phyloP scores from a whole-genome alignment of 2,113 vertebrate genomes.

The Anseranas semipalmata region DNA sequence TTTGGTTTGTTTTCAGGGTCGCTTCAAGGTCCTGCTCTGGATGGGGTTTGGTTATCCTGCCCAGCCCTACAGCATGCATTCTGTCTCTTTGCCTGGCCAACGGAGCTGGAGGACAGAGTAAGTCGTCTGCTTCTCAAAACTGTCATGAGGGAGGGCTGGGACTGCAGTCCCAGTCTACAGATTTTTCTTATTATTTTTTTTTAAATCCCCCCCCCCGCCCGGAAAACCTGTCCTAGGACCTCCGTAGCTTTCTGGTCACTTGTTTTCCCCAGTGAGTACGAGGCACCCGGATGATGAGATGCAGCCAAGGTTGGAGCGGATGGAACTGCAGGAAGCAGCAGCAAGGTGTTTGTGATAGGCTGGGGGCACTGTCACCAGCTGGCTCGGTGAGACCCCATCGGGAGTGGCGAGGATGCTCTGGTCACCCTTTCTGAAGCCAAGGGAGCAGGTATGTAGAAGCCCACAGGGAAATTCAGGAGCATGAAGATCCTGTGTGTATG shows the following conservation, averaged over 20 bases:
- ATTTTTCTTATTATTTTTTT: background rate
- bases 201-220: background rate
- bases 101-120: background rate
- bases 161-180: background rate
- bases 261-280: background rate
- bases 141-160: background rate
- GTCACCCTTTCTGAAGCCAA: background rate
- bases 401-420: background rate
- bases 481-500: rapidly evolving
- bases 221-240: background rate
- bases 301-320: background rate
- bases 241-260: background rate
- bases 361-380: background rate
- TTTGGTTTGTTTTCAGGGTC: background rate
- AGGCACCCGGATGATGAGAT: background rate
- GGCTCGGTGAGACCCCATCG: background rate
- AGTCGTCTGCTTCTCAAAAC: background rate
- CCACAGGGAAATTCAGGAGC: background rate
- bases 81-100: background rate
- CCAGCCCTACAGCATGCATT: background rate
- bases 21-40: background rate
- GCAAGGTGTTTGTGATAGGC: background rate
- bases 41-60: background rate
- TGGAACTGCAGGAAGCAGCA: background rate
- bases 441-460: background rate